Conservation (phyloP, 2,888 invertebrate species). For the Onchidella celtica region DNA sequence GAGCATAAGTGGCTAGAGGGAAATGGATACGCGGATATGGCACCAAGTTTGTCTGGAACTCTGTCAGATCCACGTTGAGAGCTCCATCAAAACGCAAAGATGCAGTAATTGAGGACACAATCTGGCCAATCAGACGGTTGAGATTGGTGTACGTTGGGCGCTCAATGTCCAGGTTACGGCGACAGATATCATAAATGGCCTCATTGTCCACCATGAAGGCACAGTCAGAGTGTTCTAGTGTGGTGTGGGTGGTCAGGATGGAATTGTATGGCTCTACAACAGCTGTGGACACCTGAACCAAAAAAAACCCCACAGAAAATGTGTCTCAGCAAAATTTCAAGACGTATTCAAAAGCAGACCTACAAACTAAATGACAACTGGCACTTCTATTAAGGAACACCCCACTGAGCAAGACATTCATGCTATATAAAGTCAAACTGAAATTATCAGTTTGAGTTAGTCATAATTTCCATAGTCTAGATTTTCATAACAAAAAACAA, state of each 20-base stretch:
- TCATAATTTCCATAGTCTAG: no score
- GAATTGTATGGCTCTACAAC: constrained; percentile 55
- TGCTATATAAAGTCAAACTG: no score
- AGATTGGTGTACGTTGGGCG: constrained; percentile 92
- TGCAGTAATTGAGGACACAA: constrained; percentile 79
- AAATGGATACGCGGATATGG: constrained; percentile 48
- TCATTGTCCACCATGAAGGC: constrained; percentile 98
- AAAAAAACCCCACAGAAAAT: no score
- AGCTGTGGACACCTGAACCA: constrained; percentile 48
- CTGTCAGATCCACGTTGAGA: constrained; percentile 37
- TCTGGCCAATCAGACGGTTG: constrained; percentile 75
- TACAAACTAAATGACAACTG: constrained; percentile 6
- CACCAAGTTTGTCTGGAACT: constrained; percentile 45
- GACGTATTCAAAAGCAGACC: neutral
- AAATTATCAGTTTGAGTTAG: no score
- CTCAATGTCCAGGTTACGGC: constrained; percentile 89
- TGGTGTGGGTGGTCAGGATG: constrained; percentile 77
- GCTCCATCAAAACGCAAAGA: constrained; percentile 48
- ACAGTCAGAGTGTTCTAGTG: constrained; percentile 95
- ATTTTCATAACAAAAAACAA: no score
- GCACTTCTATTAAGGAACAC: no score
- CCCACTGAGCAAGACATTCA: no score
- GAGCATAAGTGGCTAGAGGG: constrained; percentile 40
- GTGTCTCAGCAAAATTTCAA: neutral
- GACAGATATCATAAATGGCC: constrained; percentile 91